Conservation (phyloP, 2,888 invertebrate species). For the Mactromeris polynyma region DNA sequence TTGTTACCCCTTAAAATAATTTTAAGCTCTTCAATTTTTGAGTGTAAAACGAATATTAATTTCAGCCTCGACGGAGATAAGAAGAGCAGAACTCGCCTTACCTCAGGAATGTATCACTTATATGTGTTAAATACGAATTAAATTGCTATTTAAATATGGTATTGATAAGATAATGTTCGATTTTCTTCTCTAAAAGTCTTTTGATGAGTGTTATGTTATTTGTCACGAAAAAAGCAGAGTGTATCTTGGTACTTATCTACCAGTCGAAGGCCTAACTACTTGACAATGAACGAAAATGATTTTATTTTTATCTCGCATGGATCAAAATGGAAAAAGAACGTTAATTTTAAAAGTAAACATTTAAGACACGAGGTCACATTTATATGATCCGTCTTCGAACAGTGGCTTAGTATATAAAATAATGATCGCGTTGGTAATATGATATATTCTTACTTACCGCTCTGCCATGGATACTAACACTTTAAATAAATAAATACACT, state of each 20-base stretch:
- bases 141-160: background rate
- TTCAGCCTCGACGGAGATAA: too few species aligned
- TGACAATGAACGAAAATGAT: background rate
- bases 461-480: conserved; percentile 28
- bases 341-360: conserved; percentile 33
- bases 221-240: background rate
- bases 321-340: background rate
- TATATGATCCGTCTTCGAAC: conserved; percentile 18
- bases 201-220: background rate
- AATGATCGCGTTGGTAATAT: conserved; percentile 15
- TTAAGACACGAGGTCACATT: background rate
- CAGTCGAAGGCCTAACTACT: background rate
- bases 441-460: background rate
- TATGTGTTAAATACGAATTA: background rate
- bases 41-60: too few species aligned
- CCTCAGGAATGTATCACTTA: too few species aligned
- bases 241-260: background rate
- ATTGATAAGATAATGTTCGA: background rate
- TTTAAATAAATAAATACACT: conserved; percentile 26
- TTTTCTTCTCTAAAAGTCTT: background rate
- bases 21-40: too few species aligned
- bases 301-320: background rate
- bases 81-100: too few species aligned
- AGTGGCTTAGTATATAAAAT: background rate
- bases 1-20: too few species aligned